Evolutionary conservation across 2,888 invertebrate species (phyloP).

Genomic region (Calliphora vomitoria): DNA sequence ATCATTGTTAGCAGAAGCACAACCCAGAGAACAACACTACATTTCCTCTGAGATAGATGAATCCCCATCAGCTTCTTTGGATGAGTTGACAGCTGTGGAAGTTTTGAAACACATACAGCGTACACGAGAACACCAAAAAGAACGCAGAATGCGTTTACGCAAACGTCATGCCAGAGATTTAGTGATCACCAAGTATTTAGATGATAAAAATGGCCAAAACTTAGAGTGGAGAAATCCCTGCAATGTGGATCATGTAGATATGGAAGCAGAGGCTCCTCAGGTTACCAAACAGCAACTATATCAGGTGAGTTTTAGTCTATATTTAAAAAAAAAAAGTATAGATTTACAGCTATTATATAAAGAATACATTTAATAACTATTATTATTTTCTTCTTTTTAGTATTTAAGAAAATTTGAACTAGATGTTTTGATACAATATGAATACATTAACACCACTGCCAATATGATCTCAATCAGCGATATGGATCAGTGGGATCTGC

Average conservation of each 20-base stretch:
- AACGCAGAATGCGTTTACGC: constrained; percentile 72
- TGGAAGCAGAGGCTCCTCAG: constrained; percentile 35
- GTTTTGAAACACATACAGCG: constrained; percentile 47
- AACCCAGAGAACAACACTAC: not conserved
- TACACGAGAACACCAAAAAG: constrained; percentile 40
- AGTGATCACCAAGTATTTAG: constrained; percentile 69
- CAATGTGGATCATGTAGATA: constrained; percentile 75
- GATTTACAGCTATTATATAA: not conserved
- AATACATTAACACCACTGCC: constrained; percentile 34
- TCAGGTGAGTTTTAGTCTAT: constrained; percentile 51
- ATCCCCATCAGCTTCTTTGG: constrained; percentile 49
- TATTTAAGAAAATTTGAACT: constrained; percentile 74
- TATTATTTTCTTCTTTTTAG: constrained; percentile 69
- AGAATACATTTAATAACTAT: not conserved
- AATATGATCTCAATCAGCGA: constrained; percentile 76
- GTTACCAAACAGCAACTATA: constrained; percentile 32
- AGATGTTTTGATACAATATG: constrained; percentile 72
- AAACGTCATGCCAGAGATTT: constrained; percentile 77
- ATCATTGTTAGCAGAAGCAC: constrained; percentile 15
- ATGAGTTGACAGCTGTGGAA: constrained; percentile 55
- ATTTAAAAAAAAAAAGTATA: too few species aligned
- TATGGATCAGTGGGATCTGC: constrained; percentile 76
- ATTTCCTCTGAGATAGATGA: constrained; percentile 18
- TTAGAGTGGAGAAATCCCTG: constrained; percentile 83
- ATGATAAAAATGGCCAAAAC: constrained; percentile 53